Evolutionary conservation across 2,113 vertebrate genomes (phyloP).

Genomic region (Podilymbus podiceps): DNA sequence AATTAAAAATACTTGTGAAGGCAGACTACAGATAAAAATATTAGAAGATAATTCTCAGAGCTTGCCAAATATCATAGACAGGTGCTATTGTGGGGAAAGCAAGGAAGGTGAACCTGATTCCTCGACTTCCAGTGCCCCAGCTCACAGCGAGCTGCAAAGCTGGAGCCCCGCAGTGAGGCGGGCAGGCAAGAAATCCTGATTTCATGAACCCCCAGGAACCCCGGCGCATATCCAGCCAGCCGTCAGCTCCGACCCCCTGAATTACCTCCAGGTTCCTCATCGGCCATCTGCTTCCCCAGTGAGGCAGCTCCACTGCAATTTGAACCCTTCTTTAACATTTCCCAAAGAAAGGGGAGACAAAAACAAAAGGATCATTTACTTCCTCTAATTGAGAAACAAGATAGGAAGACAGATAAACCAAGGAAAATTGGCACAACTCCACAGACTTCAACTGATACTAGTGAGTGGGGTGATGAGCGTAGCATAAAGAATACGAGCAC

Average conservation of each 20-base stretch:
- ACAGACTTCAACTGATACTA: neutral
- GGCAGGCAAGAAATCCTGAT: neutral
- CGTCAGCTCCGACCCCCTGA: neutral
- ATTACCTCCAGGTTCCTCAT: neutral
- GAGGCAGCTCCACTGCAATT: neutral
- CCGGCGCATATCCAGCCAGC: neutral
- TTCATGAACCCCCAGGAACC: neutral
- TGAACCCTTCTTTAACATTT: slow-evolving; percentile 22
- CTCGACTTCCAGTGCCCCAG: neutral
- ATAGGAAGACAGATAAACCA: slow-evolving; percentile 56
- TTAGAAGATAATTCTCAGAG: neutral
- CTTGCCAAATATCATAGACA: neutral
- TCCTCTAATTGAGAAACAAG: slow-evolving; percentile 17
- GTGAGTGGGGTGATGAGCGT: neutral
- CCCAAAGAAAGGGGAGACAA: slow-evolving; percentile 9
- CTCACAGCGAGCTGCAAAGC: neutral
- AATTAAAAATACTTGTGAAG: neutral
- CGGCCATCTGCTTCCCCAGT: neutral
- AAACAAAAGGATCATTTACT: slow-evolving; percentile 38
- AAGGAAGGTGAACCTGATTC: neutral
- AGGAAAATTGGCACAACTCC: slow-evolving; percentile 54
- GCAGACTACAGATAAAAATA: neutral
- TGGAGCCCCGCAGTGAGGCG: neutral
- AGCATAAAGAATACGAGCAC: neutral
- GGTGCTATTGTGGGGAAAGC: neutral